Base-by-base conservation (phyloP, 2,888 invertebrate species). In the Folsomia manolachei region DNA sequence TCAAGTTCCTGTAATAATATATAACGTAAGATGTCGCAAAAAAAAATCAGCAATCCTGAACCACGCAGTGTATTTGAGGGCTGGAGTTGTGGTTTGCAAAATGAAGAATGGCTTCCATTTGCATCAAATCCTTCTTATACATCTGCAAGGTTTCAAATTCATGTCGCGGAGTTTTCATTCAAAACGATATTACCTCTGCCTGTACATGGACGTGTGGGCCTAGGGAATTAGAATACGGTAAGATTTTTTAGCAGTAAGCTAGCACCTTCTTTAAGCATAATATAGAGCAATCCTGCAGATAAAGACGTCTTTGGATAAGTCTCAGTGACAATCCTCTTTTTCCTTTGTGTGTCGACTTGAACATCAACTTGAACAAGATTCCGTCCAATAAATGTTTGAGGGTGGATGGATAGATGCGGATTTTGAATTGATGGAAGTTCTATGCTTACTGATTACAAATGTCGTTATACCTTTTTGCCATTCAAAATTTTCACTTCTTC, bases 381-480 rank as follows among this genome's bases (percentile, higher is more conserved):
- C 56, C 56, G n/a, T 56, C 56, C 56, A 18, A 56, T n/a, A 56
- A 19, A 14, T 56, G 18, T 21, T 19, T 14, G 21, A 56, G 11
- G n/a, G n/a, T 56, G 56, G 7, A 39, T 39, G 11, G n/a, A 56
- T 56, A 19, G 7, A 39, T 39, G 4, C 14, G 39, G 39, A 39
- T 39, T 39, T 39, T 39, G 39, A 39, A 39, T 39, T 39, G 56
- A 56, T 11, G 56, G 56, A 56, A 56, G 56, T 56, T 56, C 56
- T 56, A n/a, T 56, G 56, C 56, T 7, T 56, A 19, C 56, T 56
- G 56, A 56, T 56, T 56, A 56, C 56, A 56, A 56, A 56, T 56
- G 56, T 56, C 56, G 56, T 56, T 56, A 56, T 56, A 56, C 56
- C 56, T 56, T n/a, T 56, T 19, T 39, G 56, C 19, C 56, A 56